phyloP scores from a whole-genome alignment of 2,888 invertebrate species.

The Mystacides longicornis region DNA sequence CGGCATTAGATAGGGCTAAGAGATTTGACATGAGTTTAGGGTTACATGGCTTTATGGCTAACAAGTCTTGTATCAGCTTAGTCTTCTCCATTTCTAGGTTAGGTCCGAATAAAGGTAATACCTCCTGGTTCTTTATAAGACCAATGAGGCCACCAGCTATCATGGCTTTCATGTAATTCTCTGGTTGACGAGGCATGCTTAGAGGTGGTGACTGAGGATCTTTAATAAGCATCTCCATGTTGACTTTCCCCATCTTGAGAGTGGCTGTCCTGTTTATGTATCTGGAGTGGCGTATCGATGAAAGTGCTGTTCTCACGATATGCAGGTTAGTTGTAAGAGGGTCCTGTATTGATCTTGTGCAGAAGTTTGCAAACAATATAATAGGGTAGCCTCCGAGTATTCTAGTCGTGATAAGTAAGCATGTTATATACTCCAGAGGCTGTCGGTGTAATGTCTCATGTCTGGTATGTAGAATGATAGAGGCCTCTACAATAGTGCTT shows the following conservation, averaged over 20 bases:
- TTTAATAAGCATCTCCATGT: neutral
- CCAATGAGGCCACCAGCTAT: neutral
- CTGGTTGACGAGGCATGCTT: neutral
- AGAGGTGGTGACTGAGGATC: neutral
- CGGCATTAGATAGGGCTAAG: neutral
- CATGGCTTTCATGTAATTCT: neutral
- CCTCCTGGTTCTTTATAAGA: neutral
- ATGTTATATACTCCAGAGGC: neutral
- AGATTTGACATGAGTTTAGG: neutral
- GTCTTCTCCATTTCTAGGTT: neutral
- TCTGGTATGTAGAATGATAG: too few relatives aligned
- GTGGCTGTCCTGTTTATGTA: neutral
- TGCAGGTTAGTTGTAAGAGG: neutral
- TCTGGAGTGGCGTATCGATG: neutral
- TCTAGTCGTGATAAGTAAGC: neutral
- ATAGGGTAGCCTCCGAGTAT: neutral
- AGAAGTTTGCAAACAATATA: neutral
- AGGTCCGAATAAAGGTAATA: neutral
- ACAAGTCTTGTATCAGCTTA: too few relatives aligned
- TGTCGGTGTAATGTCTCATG: too few relatives aligned
- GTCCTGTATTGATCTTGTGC: neutral
- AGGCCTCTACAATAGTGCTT: too few relatives aligned
- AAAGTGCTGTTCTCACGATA: neutral
- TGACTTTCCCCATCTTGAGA: neutral
- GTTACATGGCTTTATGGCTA: neutral